Evolutionary conservation across 2,797 vertebrate genomes (phyloP).

Genomic region (Echiichthys vipera): DNA sequence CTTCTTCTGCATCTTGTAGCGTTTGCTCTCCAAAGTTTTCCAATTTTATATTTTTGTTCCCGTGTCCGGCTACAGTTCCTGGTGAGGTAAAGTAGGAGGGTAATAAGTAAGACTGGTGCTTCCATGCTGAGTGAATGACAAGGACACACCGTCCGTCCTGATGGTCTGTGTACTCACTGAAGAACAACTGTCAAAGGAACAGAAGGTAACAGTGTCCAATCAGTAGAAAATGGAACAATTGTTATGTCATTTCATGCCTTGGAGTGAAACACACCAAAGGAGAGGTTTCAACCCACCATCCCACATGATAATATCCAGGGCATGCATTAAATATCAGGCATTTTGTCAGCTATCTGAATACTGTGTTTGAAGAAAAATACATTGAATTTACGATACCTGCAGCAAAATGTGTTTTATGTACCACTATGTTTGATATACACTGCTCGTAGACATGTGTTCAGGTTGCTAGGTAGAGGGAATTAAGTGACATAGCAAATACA

Average conservation of each 20-base stretch:
- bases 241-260: slow-evolving; percentile 47
- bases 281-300: slow-evolving; percentile 21
- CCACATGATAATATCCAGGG: slow-evolving; percentile 29
- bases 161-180: slow-evolving; percentile 38
- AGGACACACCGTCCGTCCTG: slow-evolving; percentile 57
- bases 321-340: slow-evolving; percentile 35
- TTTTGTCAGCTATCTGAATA: slow-evolving; percentile 31
- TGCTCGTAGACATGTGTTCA: slow-evolving; percentile 1
- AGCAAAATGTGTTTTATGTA: slow-evolving; percentile 8
- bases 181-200: slow-evolving; percentile 63
- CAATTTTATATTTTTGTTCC: background rate
- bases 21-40: slow-evolving; percentile 2
- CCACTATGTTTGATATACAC: slow-evolving; percentile 3
- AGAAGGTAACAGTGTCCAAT: slow-evolving; percentile 60
- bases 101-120: slow-evolving; percentile 59
- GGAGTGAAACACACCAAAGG: slow-evolving; percentile 37
- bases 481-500: background rate
- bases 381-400: background rate
- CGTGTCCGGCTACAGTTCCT: slow-evolving; percentile 11
- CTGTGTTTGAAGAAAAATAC: slow-evolving; percentile 18
- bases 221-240: slow-evolving; percentile 58
- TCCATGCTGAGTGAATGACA: slow-evolving; percentile 68
- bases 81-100: slow-evolving; percentile 36
- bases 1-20: slow-evolving; percentile 17
- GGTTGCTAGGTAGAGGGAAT: background rate